Evolutionary conservation across 2,113 vertebrate species (phyloP).

Genomic region (Romanogobio albipinnatus): DNA sequence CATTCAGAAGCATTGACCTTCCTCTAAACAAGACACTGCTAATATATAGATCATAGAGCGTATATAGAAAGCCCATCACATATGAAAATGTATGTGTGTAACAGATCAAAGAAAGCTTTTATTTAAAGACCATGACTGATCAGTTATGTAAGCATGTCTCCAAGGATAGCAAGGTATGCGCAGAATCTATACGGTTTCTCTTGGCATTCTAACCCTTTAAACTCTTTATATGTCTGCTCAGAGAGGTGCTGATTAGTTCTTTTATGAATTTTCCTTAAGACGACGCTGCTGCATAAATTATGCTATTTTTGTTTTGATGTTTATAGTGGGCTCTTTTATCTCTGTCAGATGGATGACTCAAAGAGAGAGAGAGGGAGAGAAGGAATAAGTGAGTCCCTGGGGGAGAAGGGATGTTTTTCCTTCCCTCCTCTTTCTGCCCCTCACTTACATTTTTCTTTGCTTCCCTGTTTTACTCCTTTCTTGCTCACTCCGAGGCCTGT

Average conservation of each 20-base stretch:
- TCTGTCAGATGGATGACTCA: slow-evolving; percentile 68
- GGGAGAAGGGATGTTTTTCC: slow-evolving; percentile 23
- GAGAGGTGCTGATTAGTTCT: slow-evolving; percentile 48
- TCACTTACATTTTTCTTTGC: slow-evolving; percentile 4
- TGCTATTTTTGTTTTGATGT: slow-evolving; percentile 63
- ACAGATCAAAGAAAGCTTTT: not conserved
- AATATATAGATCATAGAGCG: not conserved
- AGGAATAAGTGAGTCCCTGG: slow-evolving; percentile 4
- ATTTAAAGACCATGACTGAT: not conserved
- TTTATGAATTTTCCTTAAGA: slow-evolving; percentile 28
- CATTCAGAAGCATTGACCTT: not conserved
- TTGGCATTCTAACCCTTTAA: not conserved
- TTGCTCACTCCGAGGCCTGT: not conserved
- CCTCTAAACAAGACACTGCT: not conserved
- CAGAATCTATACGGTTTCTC: not conserved
- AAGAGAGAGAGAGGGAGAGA: slow-evolving; percentile 51
- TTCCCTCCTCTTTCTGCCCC: slow-evolving; percentile 35
- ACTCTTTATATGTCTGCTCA: not conserved
- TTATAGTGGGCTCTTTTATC: slow-evolving; percentile 66
- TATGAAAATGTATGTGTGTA: not conserved
- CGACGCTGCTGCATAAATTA: slow-evolving; percentile 59
- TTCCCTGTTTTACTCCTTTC: slow-evolving; percentile 46
- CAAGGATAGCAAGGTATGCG: not conserved
- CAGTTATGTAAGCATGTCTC: not conserved
- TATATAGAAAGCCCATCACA: not conserved